Evolutionary conservation across 2,888 invertebrate species (phyloP).

Genomic region (Hoplodrina ambigua): DNA sequence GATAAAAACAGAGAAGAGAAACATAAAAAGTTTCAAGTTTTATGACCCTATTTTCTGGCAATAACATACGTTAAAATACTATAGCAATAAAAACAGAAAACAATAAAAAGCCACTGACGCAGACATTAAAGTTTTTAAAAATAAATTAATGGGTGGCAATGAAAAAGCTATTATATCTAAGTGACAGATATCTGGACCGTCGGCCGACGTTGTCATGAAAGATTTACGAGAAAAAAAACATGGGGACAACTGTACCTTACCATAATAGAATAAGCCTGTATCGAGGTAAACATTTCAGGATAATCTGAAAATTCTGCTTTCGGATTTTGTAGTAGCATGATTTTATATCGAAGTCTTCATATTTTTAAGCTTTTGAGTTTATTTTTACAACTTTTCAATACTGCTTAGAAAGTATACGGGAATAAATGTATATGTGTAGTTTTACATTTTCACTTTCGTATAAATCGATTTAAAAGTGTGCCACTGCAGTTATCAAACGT

Average conservation of each 20-base stretch:
- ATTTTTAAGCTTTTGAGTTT: neutral
- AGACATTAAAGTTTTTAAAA: conserved; percentile 46
- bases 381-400: neutral
- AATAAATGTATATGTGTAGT: no score
- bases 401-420: neutral
- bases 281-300: conserved; percentile 21
- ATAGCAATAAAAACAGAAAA: conserved; percentile 33
- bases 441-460: no score
- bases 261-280: conserved; percentile 44
- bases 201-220: conserved; percentile 46
- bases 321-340: conserved; percentile 1
- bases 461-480: neutral
- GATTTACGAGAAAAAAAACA: conserved; percentile 57
- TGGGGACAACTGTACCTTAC: conserved; percentile 21
- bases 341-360: conserved; percentile 7
- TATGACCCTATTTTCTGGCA: conserved; percentile 13
- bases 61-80: conserved; percentile 32
- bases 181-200: conserved; percentile 60
- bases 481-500: neutral
- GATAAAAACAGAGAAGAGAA: neutral
- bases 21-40: conserved; percentile 11
- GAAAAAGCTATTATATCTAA: conserved; percentile 52
- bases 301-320: conserved; percentile 23
- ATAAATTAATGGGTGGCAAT: conserved; percentile 58
- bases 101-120: conserved; percentile 13